Conservation (phyloP, 2,888 invertebrate species). For the Volucella inanis region DNA sequence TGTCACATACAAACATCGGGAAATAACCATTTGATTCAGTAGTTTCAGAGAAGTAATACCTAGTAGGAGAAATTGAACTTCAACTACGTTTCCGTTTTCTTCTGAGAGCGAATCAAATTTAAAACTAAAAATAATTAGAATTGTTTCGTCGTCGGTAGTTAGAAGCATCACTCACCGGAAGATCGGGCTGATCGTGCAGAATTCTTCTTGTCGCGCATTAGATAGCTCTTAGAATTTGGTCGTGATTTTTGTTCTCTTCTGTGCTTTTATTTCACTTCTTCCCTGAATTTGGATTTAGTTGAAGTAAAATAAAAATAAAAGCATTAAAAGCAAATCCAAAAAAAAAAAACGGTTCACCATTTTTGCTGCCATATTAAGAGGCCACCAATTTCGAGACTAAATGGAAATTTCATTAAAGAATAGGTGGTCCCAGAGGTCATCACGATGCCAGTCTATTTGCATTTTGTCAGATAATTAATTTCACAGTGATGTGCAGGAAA, state of each 20-base stretch:
- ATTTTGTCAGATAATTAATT: constrained; percentile 50
- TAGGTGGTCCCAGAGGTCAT: constrained; percentile 47
- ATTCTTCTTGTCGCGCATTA: constrained; percentile 53
- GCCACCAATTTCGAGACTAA: constrained; percentile 52
- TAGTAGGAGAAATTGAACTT: constrained; percentile 19
- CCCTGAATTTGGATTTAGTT: constrained; percentile 51
- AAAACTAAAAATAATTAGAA: constrained; percentile 66
- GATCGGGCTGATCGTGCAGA: constrained; percentile 63
- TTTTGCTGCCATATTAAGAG: constrained; percentile 33
- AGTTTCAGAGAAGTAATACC: constrained; percentile 4
- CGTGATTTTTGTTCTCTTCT: constrained; percentile 48
- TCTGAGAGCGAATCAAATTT: constrained; percentile 29
- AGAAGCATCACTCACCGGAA: constrained; percentile 28
- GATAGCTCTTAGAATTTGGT: constrained; percentile 61
- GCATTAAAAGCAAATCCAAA: constrained; percentile 10
- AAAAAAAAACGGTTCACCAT: constrained; percentile 29
- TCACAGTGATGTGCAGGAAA: neutral
- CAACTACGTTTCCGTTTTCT: neutral
- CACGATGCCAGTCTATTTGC: constrained; percentile 48
- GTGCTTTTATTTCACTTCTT: constrained; percentile 1
- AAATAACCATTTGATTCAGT: constrained; percentile 37
- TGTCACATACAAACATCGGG: constrained; percentile 45
- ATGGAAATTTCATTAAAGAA: constrained; percentile 29
- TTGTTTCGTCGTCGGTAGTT: constrained; percentile 47
- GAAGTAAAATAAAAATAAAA: constrained; percentile 17